A percentile compares a stretch with the other conserved stretches of the same genome.
These are phyloP conservation scores for Epinephelus coioides DNA, from an alignment of 2,797 vertebrate genomes.

Conservation along the genomic window DNA sequence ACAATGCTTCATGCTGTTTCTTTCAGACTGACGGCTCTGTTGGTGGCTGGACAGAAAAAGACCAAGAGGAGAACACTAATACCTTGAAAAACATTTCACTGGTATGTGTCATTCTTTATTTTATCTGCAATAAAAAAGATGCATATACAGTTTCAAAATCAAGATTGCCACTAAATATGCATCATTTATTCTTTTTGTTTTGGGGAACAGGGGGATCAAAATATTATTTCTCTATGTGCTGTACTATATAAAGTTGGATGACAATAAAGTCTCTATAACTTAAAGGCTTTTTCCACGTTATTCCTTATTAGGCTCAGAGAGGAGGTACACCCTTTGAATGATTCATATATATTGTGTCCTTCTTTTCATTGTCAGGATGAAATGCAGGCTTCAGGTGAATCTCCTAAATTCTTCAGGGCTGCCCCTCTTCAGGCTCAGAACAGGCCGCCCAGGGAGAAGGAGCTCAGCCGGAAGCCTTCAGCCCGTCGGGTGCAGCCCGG, in stretches of 20 bases:
- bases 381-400: conserved; percentile 79
- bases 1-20: conserved; percentile 7
- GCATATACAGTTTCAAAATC: too few species aligned
- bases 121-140: conserved; percentile 1
- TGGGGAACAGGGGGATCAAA: too few species aligned
- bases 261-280: too few species aligned
- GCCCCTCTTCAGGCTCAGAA: conserved; percentile 61
- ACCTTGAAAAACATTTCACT: conserved; percentile 88
- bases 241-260: too few species aligned
- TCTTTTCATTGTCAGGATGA: conserved; percentile 84
- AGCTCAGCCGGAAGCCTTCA: conserved; percentile 79
- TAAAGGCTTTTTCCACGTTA: background rate
- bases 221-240: too few species aligned
- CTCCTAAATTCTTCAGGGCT: conserved; percentile 80
- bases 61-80: conserved; percentile 78
- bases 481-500: conserved; percentile 84
- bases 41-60: conserved; percentile 81
- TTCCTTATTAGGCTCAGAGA: background rate
- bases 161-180: too few species aligned
- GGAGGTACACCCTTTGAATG: background rate
- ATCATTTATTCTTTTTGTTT: too few species aligned
- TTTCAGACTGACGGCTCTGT: conserved; percentile 87
- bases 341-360: background rate
- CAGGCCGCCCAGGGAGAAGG: conserved; percentile 67
- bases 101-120: conserved; percentile 81